Conservation (phyloP, 2,888 invertebrate genomes). For the Sinopyrophorus schimmeli region DNA sequence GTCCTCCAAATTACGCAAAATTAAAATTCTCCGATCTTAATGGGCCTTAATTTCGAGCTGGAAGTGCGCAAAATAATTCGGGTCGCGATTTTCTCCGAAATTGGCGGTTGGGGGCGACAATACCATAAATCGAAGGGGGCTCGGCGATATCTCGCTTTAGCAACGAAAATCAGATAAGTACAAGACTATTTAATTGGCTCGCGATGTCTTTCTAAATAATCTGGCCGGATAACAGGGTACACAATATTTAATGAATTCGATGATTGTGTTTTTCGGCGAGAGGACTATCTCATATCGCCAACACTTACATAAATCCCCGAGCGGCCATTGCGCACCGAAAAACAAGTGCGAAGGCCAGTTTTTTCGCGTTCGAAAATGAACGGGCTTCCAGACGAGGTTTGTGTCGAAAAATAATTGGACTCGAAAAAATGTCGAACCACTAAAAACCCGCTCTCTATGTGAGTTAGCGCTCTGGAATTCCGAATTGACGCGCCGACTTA, state of each 20-base stretch:
- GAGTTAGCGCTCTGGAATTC: slow-evolving; percentile 51
- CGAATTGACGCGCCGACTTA: slow-evolving; percentile 49
- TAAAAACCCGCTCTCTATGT: slow-evolving; percentile 49
- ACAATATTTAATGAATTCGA: slow-evolving; percentile 33
- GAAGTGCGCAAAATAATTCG: too few species aligned
- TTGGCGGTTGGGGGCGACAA: too few species aligned
- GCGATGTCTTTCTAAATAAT: slow-evolving; percentile 25
- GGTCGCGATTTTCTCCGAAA: too few species aligned
- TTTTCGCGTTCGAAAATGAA: slow-evolving; percentile 47
- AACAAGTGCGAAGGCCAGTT: slow-evolving; percentile 48
- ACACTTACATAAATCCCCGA: slow-evolving; percentile 44
- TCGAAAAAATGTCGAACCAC: slow-evolving; percentile 49
- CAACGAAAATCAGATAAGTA: slow-evolving; percentile 24
- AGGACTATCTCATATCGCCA: slow-evolving; percentile 43
- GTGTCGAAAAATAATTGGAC: slow-evolving; percentile 52
- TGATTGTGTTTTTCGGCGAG: slow-evolving; percentile 29
- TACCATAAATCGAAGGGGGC: too few species aligned
- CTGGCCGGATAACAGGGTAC: slow-evolving; percentile 23
- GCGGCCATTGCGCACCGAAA: slow-evolving; percentile 42
- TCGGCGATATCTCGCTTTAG: slow-evolving; percentile 2
- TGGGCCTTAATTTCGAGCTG: too few species aligned
- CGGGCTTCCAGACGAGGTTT: slow-evolving; percentile 46
- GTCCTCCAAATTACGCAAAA: too few species aligned
- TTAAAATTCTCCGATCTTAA: too few species aligned
- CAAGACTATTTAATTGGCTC: slow-evolving; percentile 25